phyloP scores from a whole-genome alignment of 1,140 invertebrate genomes.

The Bombyx mori region ASM3026992v2 NC_085133.1:2598001-2598500 shows the following conservation, averaged over 20 bases:
- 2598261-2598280: slow-evolving; percentile 34
- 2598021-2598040: too few species aligned
- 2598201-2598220: too few species aligned
- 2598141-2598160: too few species aligned
- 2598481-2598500: slow-evolving; percentile 56
- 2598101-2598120: too few species aligned
- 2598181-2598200: too few species aligned
- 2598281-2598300: slow-evolving; percentile 25
- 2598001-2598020: too few species aligned
- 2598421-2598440: slow-evolving; percentile 40
- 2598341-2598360: neutral
- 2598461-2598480: slow-evolving; percentile 44
- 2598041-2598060: too few species aligned
- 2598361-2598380: slow-evolving; percentile 3
- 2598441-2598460: slow-evolving; percentile 52
- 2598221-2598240: neutral
- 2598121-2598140: too few species aligned
- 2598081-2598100: too few species aligned
- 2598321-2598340: slow-evolving; percentile 6
- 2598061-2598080: too few species aligned
- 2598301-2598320: slow-evolving; percentile 47
- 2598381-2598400: slow-evolving; percentile 7
- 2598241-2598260: slow-evolving; percentile 28
- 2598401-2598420: slow-evolving; percentile 1
- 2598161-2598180: too few species aligned